Conservation (phyloP, 1,140 invertebrate species). For the Drosophila santomea region DNA sequence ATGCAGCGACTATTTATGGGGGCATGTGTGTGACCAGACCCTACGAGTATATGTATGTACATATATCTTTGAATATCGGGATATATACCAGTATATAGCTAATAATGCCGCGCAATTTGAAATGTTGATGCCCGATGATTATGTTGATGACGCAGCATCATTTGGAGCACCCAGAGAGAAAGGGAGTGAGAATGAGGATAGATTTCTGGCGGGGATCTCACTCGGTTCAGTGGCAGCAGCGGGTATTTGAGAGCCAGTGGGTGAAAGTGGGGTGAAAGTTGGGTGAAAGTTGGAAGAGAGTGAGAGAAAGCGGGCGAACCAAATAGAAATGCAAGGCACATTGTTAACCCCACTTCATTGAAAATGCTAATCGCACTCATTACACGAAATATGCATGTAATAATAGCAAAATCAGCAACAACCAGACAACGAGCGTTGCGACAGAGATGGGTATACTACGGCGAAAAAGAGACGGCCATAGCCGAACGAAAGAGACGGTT, state of each 20-base stretch:
- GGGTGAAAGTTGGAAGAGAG: no score
- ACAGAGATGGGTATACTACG: slow-evolving; percentile 2
- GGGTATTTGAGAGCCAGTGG: neutral
- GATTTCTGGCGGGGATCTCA: slow-evolving; percentile 14
- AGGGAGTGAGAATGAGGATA: neutral
- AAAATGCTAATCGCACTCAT: slow-evolving; percentile 82
- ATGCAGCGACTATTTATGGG: slow-evolving; percentile 31
- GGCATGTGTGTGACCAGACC: slow-evolving; percentile 2
- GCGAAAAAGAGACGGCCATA: slow-evolving; percentile 13
- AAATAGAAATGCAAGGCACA: slow-evolving; percentile 75
- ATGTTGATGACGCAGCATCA: slow-evolving; percentile 69
- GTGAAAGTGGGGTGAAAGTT: neutral
- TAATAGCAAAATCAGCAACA: slow-evolving; percentile 76
- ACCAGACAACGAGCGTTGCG: slow-evolving; percentile 14
- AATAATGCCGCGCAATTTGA: slow-evolving; percentile 78
- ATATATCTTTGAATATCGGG: neutral
- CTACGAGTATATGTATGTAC: neutral
- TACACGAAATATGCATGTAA: slow-evolving; percentile 83
- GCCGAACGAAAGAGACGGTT: neutral
- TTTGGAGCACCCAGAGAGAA: slow-evolving; percentile 25
- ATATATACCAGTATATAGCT: neutral
- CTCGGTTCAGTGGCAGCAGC: neutral
- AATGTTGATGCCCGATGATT: slow-evolving; percentile 75
- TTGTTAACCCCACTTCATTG: slow-evolving; percentile 80
- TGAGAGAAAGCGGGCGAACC: neutral